Evolutionary conservation across 2,797 vertebrate species (phyloP), one percentile per base, ranked within the genome.

Genomic region (Poecile montanus): DNA sequence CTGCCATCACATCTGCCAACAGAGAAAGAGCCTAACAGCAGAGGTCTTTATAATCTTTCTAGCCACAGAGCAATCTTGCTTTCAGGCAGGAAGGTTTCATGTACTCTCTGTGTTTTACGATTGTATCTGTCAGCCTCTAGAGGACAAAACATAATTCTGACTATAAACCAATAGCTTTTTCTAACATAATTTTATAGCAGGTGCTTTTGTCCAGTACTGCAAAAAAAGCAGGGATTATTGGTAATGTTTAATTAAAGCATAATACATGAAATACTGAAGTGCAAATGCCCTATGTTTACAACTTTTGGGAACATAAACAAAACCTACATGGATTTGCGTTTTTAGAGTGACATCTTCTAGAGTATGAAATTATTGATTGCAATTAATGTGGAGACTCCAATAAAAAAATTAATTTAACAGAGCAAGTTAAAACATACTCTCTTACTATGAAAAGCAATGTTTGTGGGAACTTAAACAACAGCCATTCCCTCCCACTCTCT

Each of bases 241-340:
- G 32, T 29, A 72, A 88, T 4, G 9, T 29, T 85, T 60, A 92
- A 85, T 57, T 65, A 78, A 88, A 74, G 16, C 36, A 32, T 56
- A 68, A 76, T 19, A 30, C 3, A 5, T n/a, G 50, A 75, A 34
- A 88, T 60, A 71, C 6, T 78, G 13, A 72, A 91, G 63, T 19
- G 21, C 9, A 91, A 57, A 32, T 85, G 13, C 13, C 42, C 4
- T 80, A 85, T 8, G 23, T 53, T 91, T 76, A 73, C 29, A 51
- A 56, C 21, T 81, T 47, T 32, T 13, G 16, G n/a, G 14, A 94
- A 76, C 1, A 58, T 50, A 77, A 74, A 77, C 14, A 79, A 82
- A 74, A 63, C 1, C 2, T 7, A 3, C 12, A 38, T 0, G 1
- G 3, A 11, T 13, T 63, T 77, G 76, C 15, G 65, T 17, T 74